Conservation (phyloP, 2,888 invertebrate species). For the Chrysolina americana region DNA sequence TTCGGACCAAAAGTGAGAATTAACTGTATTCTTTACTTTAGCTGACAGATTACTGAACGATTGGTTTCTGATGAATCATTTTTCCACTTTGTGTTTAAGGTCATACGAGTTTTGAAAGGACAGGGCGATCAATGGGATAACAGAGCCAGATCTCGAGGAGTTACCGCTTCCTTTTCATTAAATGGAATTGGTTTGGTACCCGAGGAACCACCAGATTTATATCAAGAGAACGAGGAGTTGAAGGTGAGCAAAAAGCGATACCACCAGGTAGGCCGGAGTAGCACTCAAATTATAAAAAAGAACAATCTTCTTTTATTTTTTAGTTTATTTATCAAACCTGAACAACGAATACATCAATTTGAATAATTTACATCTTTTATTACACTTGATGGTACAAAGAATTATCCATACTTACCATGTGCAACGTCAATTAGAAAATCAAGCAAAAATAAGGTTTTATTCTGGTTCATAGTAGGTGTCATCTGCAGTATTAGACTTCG, state of each 20-base stretch:
- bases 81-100: conserved; percentile 68
- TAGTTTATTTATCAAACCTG: too few relatives aligned
- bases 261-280: neutral
- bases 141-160: conserved; percentile 84
- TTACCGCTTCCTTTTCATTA: conserved; percentile 88
- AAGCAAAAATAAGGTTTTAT: too few relatives aligned
- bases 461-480: too few relatives aligned
- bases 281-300: neutral
- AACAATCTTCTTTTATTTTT: too few relatives aligned
- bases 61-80: too few relatives aligned
- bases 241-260: conserved; percentile 74
- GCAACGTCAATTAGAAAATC: too few relatives aligned
- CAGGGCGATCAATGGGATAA: conserved; percentile 94
- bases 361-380: too few relatives aligned
- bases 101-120: conserved; percentile 85
- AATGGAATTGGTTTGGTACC: conserved; percentile 89
- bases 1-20: conserved; percentile 86
- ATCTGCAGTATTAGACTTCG: too few relatives aligned
- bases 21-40: neutral
- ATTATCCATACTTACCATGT: too few relatives aligned
- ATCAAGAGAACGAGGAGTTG: conserved; percentile 92
- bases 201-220: conserved; percentile 88
- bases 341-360: too few relatives aligned
- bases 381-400: too few relatives aligned
- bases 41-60: too few relatives aligned